Conservation (phyloP, 2,113 vertebrate genomes). For the Gavia stellata region DNA sequence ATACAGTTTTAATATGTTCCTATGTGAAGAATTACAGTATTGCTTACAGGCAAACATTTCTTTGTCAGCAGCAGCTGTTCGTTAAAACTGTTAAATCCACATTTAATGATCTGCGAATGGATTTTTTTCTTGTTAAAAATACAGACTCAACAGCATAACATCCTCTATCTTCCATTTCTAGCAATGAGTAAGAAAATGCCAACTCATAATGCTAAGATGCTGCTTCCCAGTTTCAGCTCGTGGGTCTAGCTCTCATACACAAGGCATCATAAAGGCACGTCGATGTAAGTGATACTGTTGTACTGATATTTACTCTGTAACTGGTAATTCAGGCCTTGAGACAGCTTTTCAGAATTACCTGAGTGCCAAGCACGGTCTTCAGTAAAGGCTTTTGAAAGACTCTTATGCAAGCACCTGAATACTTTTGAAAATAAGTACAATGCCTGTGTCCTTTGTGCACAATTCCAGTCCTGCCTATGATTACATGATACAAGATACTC, state of each 20-base stretch:
- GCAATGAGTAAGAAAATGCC: background rate
- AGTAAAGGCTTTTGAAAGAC: background rate
- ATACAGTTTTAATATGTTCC: background rate
- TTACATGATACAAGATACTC: background rate
- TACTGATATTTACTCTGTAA: background rate
- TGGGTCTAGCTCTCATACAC: background rate
- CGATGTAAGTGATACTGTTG: background rate
- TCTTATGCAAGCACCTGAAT: background rate
- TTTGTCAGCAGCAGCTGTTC: background rate
- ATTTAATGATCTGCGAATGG: background rate
- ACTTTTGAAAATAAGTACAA: background rate
- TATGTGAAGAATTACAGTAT: background rate
- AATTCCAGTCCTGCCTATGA: background rate
- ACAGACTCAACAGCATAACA: background rate
- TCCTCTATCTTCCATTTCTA: background rate
- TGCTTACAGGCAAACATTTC: background rate
- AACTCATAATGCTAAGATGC: background rate
- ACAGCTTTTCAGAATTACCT: background rate
- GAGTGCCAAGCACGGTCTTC: background rate
- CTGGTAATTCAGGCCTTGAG: background rate
- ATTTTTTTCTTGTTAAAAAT: background rate
- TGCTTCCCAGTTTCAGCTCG: background rate
- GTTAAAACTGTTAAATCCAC: background rate
- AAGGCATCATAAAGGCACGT: background rate
- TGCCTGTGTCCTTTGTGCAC: background rate